phyloP scores from a whole-genome alignment of 2,113 vertebrate species.

The Muntiacus muntjak region DNA sequence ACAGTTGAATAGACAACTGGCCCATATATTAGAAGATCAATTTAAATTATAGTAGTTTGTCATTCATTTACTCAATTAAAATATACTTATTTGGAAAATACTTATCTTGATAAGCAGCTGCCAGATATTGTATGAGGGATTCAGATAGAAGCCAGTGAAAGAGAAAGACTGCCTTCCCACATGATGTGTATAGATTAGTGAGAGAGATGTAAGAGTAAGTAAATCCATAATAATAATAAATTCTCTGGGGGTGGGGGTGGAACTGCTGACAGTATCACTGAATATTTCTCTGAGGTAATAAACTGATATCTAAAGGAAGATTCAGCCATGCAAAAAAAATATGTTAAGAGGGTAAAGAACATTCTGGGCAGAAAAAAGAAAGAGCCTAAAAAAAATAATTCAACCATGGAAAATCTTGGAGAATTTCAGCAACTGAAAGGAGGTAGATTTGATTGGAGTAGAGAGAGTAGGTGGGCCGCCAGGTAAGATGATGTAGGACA shows the following conservation, averaged over 20 bases:
- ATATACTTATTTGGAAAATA: neutral
- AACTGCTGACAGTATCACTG: neutral
- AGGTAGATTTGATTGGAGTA: neutral
- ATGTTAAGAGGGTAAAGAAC: neutral
- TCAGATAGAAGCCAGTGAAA: neutral
- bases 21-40: neutral
- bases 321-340: neutral
- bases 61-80: neutral
- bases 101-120: neutral
- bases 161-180: neutral
- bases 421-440: neutral
- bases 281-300: neutral
- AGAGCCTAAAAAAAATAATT: neutral
- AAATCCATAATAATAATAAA: neutral
- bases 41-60: neutral
- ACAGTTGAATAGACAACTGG: neutral
- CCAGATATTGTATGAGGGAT: neutral
- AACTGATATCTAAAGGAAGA: neutral
- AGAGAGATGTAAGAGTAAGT: neutral
- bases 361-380: neutral
- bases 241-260: neutral
- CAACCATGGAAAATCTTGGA: neutral
- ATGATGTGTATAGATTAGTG: neutral
- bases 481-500: neutral
- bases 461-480: neutral